Evolutionary conservation across 92 coral and sea anemone species (phyloP).

Genomic region (Siderastrea siderea): DNA sequence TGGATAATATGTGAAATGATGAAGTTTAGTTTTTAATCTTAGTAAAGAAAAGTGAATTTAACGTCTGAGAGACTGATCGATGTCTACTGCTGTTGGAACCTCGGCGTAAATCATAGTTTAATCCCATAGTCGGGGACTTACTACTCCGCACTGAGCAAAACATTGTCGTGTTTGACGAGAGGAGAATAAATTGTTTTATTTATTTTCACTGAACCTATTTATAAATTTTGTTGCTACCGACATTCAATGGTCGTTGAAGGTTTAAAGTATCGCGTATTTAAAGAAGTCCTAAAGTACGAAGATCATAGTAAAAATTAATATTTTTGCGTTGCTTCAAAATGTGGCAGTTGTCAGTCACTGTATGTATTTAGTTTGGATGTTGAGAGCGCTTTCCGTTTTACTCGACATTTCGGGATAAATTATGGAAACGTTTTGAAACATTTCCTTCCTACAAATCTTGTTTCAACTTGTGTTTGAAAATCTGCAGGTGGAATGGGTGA

Average conservation of each 20-base stretch:
- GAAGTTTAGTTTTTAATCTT: background rate
- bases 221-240: background rate
- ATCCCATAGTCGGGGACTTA: background rate
- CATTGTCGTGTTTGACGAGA: background rate
- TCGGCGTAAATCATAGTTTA: background rate
- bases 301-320: background rate
- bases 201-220: background rate
- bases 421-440: background rate
- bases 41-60: background rate
- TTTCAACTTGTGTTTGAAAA: background rate
- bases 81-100: background rate
- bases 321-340: slow-evolving; percentile 2
- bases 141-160: background rate
- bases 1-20: background rate
- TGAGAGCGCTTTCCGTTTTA: background rate
- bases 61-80: background rate
- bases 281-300: background rate
- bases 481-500: background rate
- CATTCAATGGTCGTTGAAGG: background rate
- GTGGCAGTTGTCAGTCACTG: background rate
- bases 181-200: background rate
- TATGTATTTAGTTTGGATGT: slow-evolving; percentile 2
- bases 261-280: background rate
- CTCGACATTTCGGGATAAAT: background rate
- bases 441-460: background rate